Evolutionary conservation across 2,888 invertebrate species (phyloP), one percentile per base, ranked within the genome.

Genomic region (Zaprionus lineosus): DNA sequence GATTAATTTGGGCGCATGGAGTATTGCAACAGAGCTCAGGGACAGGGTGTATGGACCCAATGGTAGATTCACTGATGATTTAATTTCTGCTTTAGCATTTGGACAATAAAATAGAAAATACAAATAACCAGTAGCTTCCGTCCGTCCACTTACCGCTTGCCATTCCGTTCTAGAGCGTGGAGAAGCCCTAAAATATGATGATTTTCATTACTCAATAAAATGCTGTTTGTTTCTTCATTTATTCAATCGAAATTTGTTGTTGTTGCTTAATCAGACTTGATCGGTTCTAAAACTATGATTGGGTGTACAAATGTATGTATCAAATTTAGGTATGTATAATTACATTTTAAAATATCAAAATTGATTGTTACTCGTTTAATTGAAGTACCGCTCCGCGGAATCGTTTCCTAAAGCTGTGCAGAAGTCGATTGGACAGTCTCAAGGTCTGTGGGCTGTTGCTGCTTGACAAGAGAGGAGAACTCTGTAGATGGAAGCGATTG

Each of bases 351-450:
- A 18, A n/a, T 26, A 52, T 15, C 24, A 16, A 19, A 1, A 8
- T 34, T 7, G 19, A 44, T 55, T 43, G 12, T 36, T 40, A 21
- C 26, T 34, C 53, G 63, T 59, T 59, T 51, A 36, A 43, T 34
- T 55, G 53, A 39, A 31, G 61, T 56, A 26, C 43, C 41, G 51
- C 37, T n/a, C n/a, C 40, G 12, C 51, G 51, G 6, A 65, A 71
- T 44, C 74, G 82, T 50, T 76, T 75, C 55, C 72, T 82, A 58
- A 86, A 84, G 78, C 83, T 86, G 76, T 74, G 78, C 58, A 83
- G 75, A 19, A 86, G 67, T 48, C 84, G 83, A 71, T 82, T 84
- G 40, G 78, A 74, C 52, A 78, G 61, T 73, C 72, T 78, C 71
- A 73, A 68, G 48, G 74, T 67, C 48, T 47, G 57, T 39, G 39